phyloP scores from a whole-genome alignment of 2,797 vertebrate species.

The Cryptoprocta ferox region DNA sequence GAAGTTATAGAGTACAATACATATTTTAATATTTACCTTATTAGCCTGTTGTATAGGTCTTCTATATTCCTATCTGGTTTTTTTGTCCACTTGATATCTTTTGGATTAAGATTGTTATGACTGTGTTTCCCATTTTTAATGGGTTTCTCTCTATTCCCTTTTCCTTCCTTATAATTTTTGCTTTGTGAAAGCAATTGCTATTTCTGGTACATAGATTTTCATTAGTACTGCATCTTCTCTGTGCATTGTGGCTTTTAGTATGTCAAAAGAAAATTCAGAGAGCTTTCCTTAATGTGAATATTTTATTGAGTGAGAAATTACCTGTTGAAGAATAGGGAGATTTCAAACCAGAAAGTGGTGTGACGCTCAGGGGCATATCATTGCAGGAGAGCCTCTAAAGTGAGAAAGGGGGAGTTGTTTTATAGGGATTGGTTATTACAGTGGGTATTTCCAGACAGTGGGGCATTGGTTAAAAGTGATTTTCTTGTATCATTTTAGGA shows the following conservation, averaged over 20 bases:
- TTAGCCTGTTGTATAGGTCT: neutral
- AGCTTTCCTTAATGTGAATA: neutral
- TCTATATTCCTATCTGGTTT: neutral
- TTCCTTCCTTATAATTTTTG: neutral
- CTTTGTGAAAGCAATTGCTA: neutral
- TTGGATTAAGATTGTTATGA: neutral
- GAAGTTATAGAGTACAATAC: neutral
- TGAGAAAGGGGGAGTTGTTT: neutral
- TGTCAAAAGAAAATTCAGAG: constrained; percentile 7
- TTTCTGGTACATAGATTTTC: neutral
- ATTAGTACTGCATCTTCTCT: neutral
- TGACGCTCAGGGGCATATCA: neutral
- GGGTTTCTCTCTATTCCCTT: neutral
- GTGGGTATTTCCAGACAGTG: neutral
- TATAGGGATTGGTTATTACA: neutral
- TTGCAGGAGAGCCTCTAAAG: neutral
- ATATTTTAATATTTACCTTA: neutral
- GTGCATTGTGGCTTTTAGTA: neutral
- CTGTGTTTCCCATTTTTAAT: neutral
- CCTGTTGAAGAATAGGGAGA: neutral
- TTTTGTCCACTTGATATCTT: neutral
- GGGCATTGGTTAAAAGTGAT: neutral
- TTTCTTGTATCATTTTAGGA: neutral
- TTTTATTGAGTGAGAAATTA: neutral
- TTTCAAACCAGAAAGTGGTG: neutral